Percentiles rank a stretch among this genome's conserved stretches.
Evolutionary conservation across 2,113 vertebrate species (phyloP).

Genomic region (Coracopsis vasa): DNA sequence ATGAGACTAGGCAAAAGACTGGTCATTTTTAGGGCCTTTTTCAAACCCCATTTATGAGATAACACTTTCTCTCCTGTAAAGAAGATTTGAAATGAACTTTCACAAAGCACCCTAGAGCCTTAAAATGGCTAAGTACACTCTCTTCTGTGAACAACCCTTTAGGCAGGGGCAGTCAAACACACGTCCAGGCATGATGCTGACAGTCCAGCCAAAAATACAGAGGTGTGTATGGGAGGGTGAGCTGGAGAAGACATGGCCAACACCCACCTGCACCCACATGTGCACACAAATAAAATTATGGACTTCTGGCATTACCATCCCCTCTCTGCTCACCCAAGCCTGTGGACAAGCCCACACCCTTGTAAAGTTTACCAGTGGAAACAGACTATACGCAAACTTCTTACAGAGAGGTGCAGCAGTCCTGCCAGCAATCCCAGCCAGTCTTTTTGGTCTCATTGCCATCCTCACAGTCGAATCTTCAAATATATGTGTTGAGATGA

Average conservation of each 20-base stretch:
- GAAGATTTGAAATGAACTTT: background rate
- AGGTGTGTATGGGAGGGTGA: accelerated
- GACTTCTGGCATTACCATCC: background rate
- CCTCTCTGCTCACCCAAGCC: background rate
- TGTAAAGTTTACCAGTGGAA: background rate
- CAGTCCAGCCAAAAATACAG: background rate
- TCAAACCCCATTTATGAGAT: background rate
- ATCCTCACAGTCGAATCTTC: background rate
- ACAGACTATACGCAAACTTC: accelerated
- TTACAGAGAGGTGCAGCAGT: background rate
- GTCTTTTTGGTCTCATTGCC: background rate
- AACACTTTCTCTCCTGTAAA: background rate
- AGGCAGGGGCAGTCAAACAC: accelerated
- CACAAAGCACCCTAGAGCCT: background rate
- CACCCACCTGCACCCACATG: accelerated
- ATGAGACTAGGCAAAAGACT: background rate
- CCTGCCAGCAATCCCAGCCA: background rate
- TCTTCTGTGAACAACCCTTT: background rate
- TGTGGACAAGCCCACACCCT: accelerated
- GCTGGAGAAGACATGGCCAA: background rate
- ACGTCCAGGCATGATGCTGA: accelerated
- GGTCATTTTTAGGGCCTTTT: background rate
- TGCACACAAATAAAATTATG: background rate
- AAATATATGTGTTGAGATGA: conserved; percentile 7
- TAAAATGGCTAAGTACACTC: background rate